Conservation (phyloP, 2,797 vertebrate genomes). For the Enteromius argenteus region DNA sequence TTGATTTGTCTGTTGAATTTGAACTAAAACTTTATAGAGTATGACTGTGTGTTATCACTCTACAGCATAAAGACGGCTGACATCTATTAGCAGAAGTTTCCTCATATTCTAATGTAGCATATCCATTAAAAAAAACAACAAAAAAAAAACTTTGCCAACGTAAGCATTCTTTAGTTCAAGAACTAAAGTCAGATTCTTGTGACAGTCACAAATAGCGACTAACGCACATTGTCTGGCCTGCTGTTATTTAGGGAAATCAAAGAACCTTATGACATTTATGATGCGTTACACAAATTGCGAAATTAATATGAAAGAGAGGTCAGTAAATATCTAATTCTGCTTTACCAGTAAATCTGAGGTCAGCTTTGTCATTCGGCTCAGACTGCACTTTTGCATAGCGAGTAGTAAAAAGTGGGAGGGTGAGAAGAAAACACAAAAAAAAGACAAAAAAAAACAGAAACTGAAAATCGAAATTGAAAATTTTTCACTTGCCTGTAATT, state of each 20-base stretch:
- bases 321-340: slow-evolving; percentile 4
- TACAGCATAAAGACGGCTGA: not conserved
- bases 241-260: slow-evolving; percentile 47
- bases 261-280: slow-evolving; percentile 48
- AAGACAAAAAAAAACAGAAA: not conserved
- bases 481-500: not conserved
- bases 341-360: slow-evolving; percentile 23
- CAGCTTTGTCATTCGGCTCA: not conserved
- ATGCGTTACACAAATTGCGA: slow-evolving; percentile 55
- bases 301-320: slow-evolving; percentile 54
- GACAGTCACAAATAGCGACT: slow-evolving; percentile 28
- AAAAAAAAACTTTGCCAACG: not conserved
- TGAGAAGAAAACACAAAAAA: not conserved
- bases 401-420: not conserved
- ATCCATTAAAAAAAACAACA: not conserved
- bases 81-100: not conserved
- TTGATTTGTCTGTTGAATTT: not conserved
- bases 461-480: slow-evolving; percentile 13
- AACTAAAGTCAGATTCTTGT: slow-evolving; percentile 44
- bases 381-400: too few species aligned
- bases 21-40: not conserved
- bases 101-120: not conserved
- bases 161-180: not conserved
- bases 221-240: slow-evolving; percentile 13
- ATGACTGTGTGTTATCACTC: not conserved